Evolutionary conservation across 2,888 invertebrate species (phyloP), one percentile per base, ranked within the genome.

Genomic region (Germaria angustata): DNA sequence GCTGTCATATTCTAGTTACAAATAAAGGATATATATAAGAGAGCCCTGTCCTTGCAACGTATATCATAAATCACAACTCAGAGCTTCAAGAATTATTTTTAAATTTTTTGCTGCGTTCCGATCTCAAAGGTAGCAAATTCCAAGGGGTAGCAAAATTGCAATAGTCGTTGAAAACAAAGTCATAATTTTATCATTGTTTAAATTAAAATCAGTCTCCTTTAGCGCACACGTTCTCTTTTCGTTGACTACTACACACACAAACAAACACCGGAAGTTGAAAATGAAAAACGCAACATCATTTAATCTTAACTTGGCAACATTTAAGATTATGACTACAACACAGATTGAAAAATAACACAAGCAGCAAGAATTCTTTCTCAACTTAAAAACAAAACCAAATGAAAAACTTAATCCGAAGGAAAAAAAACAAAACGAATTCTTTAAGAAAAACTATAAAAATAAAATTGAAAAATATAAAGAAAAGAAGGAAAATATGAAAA

Each of bases 301-400:
- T 86, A 86, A 87, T 87, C 86, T 86, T 84, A 76, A 86, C 85
- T 85, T 81, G 73, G 84, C 84, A 85, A 86, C 84, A 84, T 82
- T 85, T 68, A 82, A 84, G 85, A 85, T 87, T 85, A 86, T 86
- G 84, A 84, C 81, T 81, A 80, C 80, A 72, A 86, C 87, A 86
- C 87, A 88, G 87, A 88, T 88, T 88, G 86, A 87, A 87, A 86
- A 85, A 86, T 81, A 81, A 84, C 77, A 77, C 76, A 83, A 81
- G 72, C 84, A 71, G 61, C 46, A 77, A n/a, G 34, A 69, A 69
- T 55, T 65, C 20, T 34, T 34, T 51, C 61, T 41, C 55, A 63
- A 61, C 32, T 51, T 82, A 41, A 22, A 51, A 49, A 71, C 28
- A 41, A 55, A 66, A 49, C 22, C 34, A 15, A 49, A 79, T 63